Base-by-base conservation (phyloP, 2,797 vertebrate species). In the Chloroceryle amazona region DNA sequence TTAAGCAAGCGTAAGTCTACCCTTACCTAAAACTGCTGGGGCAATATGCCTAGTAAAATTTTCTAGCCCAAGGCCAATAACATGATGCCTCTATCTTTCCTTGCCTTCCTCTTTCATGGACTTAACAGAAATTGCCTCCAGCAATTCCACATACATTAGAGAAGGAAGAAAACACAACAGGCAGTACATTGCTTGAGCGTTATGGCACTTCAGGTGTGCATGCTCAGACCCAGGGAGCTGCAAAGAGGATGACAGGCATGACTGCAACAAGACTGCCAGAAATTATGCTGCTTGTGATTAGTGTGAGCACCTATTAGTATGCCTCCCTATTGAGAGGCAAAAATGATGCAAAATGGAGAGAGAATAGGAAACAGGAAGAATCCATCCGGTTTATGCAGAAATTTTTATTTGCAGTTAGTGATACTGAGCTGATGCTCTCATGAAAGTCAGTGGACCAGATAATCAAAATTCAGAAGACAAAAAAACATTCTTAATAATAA, bases 391-490 rank as follows among this genome's bases (percentile, higher is more conserved):
- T 90, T 93, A 35, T 82, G 55, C 10, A 79, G 35, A 76, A 42
- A 67, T 67, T 89, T 86, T 90, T 86, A 88, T 95, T 92, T 95
- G 70, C 61, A 51, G 17, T 66, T 89, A 63, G 47, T 94, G 71
- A 54, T n/a, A 22, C 21, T 26, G 21, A 42, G 58, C 73, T 92
- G 87, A 92, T 94, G 68, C 82, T 58, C 49, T 79, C 65, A 46
- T 94, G 72, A 76, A 94, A 86, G 75, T 88, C 75, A 91, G 61
- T 66, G 80, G 84, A 94, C 65, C 66, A 87, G 55, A 90, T 94
- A 94, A 97, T 93, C 51, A 93, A 82, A 92, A 96, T 83, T 86
- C 70, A 93, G 66, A 85, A 55, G 66, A 52, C 31, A 66, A 84
- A 94, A 94, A 95, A 73, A 95, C 54, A 8, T 13, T 62, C 61